phyloP scores from a whole-genome alignment of 2,113 vertebrate species.

The human region DNA sequence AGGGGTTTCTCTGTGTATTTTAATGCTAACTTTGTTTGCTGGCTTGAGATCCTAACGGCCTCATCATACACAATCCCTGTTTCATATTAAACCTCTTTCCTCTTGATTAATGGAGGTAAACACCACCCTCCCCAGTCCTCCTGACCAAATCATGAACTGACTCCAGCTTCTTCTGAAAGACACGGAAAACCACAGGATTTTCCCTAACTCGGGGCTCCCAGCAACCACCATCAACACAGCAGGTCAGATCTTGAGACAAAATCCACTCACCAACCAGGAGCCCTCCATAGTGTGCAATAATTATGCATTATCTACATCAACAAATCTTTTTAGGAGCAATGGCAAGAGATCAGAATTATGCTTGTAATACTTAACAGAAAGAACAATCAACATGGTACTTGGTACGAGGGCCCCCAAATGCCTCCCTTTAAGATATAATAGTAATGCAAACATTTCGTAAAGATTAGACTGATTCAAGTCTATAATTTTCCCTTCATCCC shows the following conservation, averaged over 20 bases:
- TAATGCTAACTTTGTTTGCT: neutral
- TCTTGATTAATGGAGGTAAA: too few species aligned
- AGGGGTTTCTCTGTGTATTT: rapidly evolving
- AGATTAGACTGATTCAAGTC: neutral
- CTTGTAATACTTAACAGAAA: neutral
- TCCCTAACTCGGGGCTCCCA: rapidly evolving
- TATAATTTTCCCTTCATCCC: neutral
- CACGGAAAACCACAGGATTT: rapidly evolving
- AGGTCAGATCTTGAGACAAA: neutral
- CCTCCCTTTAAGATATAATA: neutral
- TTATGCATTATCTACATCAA: too few species aligned
- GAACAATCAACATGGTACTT: neutral
- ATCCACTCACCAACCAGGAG: neutral
- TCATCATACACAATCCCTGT: rapidly evolving
- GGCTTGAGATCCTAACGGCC: neutral
- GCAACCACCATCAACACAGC: neutral
- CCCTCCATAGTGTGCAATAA: neutral
- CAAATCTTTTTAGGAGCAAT: rapidly evolving
- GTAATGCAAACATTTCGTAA: neutral
- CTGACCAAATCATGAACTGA: neutral
- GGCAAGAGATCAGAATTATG: neutral
- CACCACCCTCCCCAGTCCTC: rapidly evolving
- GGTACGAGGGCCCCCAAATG: neutral
- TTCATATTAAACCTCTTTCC: too few species aligned
- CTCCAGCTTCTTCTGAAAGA: neutral